These are phyloP conservation scores for Tenthredo scrophulariae DNA, from an alignment of 2,888 invertebrate species.

Conservation along the genomic window DNA sequence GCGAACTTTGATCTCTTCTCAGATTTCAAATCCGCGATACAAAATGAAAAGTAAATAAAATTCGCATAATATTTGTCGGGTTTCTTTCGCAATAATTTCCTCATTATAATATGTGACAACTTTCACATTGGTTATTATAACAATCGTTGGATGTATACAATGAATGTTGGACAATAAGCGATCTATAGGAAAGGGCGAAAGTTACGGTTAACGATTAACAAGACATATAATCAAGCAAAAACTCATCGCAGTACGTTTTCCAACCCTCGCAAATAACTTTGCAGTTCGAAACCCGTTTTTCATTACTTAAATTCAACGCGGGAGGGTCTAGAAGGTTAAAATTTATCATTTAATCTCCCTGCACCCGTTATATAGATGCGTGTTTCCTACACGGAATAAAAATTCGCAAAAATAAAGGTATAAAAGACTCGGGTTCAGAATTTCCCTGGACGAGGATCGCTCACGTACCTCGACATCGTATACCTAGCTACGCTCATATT, in stretches of 20 bases:
- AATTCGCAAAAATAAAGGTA: constrained; percentile 11
- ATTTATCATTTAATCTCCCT: constrained; percentile 29
- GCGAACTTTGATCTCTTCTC: background rate
- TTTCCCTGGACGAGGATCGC: constrained; percentile 23
- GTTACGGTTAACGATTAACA: background rate
- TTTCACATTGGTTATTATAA: background rate
- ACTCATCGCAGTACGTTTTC: background rate
- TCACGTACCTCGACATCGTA: constrained; percentile 10
- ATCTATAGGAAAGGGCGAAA: background rate
- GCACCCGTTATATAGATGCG: background rate
- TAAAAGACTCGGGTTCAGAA: constrained; percentile 2
- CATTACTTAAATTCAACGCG: constrained; percentile 26
- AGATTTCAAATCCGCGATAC: background rate
- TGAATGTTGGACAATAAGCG: background rate
- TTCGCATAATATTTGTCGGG: background rate
- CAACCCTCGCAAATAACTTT: constrained; percentile 15
- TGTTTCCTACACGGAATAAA: constrained; percentile 5
- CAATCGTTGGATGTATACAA: background rate
- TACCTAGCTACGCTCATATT: background rate
- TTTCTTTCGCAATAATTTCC: background rate
- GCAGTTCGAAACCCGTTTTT: constrained; percentile 4
- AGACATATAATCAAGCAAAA: constrained; percentile 15
- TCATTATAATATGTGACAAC: background rate
- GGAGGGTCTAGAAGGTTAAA: background rate
- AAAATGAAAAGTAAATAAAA: background rate